phyloP scores from a whole-genome alignment of 2,113 vertebrate species.

The Solenodon paradoxus region DNA sequence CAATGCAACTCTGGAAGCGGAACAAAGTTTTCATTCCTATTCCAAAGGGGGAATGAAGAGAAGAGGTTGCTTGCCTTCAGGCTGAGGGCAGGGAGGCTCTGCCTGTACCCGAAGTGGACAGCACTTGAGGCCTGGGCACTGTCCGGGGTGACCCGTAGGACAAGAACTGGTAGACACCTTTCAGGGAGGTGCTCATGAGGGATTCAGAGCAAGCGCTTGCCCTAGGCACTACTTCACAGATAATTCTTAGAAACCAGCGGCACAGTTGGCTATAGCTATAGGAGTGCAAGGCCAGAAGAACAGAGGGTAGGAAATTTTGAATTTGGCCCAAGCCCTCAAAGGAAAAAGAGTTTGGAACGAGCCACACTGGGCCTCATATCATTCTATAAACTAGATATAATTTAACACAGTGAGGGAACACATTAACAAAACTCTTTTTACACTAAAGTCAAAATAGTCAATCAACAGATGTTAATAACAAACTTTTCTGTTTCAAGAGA shows the following conservation, averaged over 20 bases:
- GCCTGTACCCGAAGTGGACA: not conserved
- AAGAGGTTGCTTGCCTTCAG: not conserved
- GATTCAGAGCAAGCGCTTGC: not conserved
- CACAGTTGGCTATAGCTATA: not conserved
- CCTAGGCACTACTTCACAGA: not conserved
- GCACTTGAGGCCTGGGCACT: not conserved
- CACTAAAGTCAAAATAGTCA: not conserved
- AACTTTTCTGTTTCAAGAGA: conserved; percentile 13
- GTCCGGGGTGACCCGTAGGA: not conserved
- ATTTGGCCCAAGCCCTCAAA: not conserved
- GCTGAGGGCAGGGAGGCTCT: not conserved
- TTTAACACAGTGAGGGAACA: not conserved
- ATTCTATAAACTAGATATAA: not conserved
- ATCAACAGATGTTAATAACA: not conserved
- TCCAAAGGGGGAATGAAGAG: not conserved
- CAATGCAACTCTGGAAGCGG: not conserved
- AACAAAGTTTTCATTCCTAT: not conserved
- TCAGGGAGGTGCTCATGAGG: not conserved
- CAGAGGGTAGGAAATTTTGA: not conserved
- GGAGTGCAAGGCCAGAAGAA: not conserved
- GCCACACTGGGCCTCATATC: not conserved
- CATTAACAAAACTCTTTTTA: not conserved
- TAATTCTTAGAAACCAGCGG: conserved; percentile 38
- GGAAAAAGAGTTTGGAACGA: not conserved
- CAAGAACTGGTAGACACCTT: not conserved